Evolutionary conservation across 2,113 vertebrate species (phyloP).

Genomic region (Periophthalmodon schlosseri): DNA sequence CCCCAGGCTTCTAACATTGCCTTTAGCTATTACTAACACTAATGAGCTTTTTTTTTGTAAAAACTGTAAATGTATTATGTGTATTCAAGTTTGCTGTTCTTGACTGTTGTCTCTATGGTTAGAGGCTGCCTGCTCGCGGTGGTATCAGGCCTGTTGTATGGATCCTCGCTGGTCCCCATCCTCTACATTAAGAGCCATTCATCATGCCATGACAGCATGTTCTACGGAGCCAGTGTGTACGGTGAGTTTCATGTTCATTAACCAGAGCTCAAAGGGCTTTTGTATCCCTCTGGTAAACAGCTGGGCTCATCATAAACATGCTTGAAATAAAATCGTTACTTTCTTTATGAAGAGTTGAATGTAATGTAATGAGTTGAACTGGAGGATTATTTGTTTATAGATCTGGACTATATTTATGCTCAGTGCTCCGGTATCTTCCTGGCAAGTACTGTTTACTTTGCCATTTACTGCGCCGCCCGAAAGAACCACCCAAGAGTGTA

Average conservation of each 20-base stretch:
- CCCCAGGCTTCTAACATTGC: not conserved
- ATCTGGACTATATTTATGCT: slow-evolving; percentile 89
- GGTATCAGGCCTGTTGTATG: slow-evolving; percentile 83
- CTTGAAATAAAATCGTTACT: not conserved
- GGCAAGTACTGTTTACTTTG: slow-evolving; percentile 86
- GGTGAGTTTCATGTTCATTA: slow-evolving; percentile 68
- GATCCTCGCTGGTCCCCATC: slow-evolving; percentile 83
- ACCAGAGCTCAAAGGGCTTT: not conserved
- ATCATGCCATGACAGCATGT: slow-evolving; percentile 76
- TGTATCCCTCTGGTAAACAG: not conserved
- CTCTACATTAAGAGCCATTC: slow-evolving; percentile 90
- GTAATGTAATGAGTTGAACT: too few species aligned
- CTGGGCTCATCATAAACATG: not conserved
- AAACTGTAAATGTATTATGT: too few species aligned
- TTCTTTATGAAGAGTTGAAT: not conserved
- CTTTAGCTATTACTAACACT: not conserved
- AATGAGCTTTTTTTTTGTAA: not conserved
- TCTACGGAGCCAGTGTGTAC: slow-evolving; percentile 84
- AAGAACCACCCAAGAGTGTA: slow-evolving; percentile 85
- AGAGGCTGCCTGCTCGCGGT: slow-evolving; percentile 87
- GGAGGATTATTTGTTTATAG: slow-evolving; percentile 57
- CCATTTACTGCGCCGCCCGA: slow-evolving; percentile 83
- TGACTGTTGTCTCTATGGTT: not conserved
- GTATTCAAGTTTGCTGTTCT: not conserved
- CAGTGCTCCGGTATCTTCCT: slow-evolving; percentile 87